A percentile compares a stretch with the other conserved stretches of the same genome.
phyloP scores from a whole-genome alignment of 2,797 vertebrate genomes.

The Staurois parvus region DNA sequence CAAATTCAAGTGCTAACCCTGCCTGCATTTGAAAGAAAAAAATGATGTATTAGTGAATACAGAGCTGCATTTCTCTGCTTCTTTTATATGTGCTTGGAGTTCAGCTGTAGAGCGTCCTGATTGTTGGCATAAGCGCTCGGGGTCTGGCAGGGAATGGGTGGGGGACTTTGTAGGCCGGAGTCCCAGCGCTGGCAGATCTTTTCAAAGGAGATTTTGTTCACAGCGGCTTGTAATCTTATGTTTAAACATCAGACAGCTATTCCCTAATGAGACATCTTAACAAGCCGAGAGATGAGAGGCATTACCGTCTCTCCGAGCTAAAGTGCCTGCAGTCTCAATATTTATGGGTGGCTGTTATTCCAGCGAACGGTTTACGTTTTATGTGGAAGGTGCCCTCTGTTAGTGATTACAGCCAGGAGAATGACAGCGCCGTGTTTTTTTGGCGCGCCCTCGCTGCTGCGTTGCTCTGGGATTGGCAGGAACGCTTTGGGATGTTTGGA shows the following conservation, averaged over 20 bases:
- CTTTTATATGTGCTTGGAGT: background rate
- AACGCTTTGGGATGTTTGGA: background rate
- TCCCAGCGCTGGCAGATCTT: background rate
- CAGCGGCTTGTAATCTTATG: conserved; percentile 46
- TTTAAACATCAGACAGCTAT: conserved; percentile 54
- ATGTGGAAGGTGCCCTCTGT: conserved; percentile 57
- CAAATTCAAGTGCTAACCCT: too few species aligned
- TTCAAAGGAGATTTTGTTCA: conserved; percentile 40
- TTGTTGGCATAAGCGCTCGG: too few species aligned
- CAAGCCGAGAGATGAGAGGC: conserved; percentile 45
- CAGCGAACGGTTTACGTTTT: conserved; percentile 44
- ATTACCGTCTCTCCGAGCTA: conserved; percentile 32
- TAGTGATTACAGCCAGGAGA: conserved; percentile 15
- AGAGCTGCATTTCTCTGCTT: too few species aligned
- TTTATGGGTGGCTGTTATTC: conserved; percentile 47
- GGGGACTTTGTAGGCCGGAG: background rate
- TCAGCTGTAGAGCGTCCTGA: too few species aligned
- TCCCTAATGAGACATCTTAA: conserved; percentile 53
- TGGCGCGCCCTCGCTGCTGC: background rate
- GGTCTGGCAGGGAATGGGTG: conserved; percentile 10
- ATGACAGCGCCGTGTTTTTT: background rate
- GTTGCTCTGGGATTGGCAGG: background rate
- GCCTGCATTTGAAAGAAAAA: too few species aligned
- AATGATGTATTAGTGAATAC: too few species aligned
- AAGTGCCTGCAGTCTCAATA: conserved; percentile 50